Evolutionary conservation across 2,113 vertebrate species (phyloP).

Genomic region (Tragelaphus strepsiceros): DNA sequence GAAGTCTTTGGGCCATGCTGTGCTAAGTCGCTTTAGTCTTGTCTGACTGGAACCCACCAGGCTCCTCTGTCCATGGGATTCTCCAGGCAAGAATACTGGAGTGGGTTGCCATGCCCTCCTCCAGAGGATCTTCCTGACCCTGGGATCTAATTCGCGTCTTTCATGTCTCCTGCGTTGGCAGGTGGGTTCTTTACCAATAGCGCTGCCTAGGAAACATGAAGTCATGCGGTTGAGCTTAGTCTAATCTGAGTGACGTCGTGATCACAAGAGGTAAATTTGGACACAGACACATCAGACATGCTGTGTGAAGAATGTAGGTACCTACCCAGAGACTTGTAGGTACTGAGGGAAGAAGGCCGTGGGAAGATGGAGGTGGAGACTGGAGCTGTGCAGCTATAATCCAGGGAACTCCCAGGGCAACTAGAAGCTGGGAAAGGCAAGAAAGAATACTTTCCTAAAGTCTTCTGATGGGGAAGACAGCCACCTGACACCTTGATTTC

Average conservation of each 20-base stretch:
- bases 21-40: neutral
- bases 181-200: neutral
- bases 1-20: neutral
- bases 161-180: neutral
- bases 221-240: neutral
- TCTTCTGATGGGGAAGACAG: neutral
- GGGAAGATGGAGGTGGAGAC: neutral
- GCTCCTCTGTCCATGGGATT: neutral
- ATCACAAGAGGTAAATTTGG: neutral
- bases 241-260: neutral
- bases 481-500: neutral
- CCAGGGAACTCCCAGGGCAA: neutral
- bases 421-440: neutral
- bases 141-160: neutral
- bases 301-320: neutral
- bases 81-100: neutral
- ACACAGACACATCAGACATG: neutral
- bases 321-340: too few species aligned
- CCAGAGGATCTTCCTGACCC: neutral
- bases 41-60: neutral
- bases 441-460: neutral
- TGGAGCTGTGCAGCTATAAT: neutral
- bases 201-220: neutral
- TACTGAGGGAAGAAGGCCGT: rapidly evolving
- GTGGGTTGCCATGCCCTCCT: neutral